Base-by-base conservation (phyloP, 1,140 invertebrate species). In the Catajapyx aquilonaris region DNA sequence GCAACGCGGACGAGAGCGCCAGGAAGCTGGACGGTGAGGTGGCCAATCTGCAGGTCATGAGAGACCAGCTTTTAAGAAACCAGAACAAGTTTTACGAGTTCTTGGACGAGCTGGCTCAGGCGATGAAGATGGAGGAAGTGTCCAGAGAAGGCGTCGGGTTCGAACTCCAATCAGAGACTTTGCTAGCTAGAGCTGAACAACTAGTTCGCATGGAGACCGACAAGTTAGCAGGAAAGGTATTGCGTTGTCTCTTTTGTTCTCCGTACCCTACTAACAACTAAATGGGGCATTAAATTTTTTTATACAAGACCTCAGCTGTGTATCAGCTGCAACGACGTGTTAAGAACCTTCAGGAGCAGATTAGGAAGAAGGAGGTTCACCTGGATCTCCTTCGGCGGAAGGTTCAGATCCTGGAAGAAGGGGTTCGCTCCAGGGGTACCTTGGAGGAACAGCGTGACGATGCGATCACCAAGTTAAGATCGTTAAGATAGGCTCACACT, bases 281-380 rank as follows among this genome's bases (percentile, higher is more conserved):
- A n/a, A n/a, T 36, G 10, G 20, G 16, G 19, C 19, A 19, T 19
- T 34, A n/a, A 39, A 31, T 33, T 13, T 39, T 11, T 21, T 28
- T 15, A 39, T 15, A 20, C 15, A 36, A 18, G 20, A n/a, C 15
- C 20, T 36, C 20, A 21, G 70, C 78, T 3, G 74, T 84, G 5
- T 85, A 86, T 57, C 79, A 81, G 50, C 58, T 86, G 10, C 81
- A 86, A 59, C 60, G 80, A 32, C 63, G 78, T 38, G 71, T 85
- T 1, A 68, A 81, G 43, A 76, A 75, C 2, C 52, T 91, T 1
- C 65, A 83, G 13, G 86, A 93, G 51, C 84, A 91, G 53, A 56
- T 91, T 11, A 83, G 90, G 52, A 73, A 84, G 42, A 75, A 86
- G 48, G 86, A 93, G 54, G 64, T 93, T 3, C 86, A 93, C 53